phyloP scores from a whole-genome alignment of 2,797 vertebrate genomes.

The Pipistrellus nathusii region DNA sequence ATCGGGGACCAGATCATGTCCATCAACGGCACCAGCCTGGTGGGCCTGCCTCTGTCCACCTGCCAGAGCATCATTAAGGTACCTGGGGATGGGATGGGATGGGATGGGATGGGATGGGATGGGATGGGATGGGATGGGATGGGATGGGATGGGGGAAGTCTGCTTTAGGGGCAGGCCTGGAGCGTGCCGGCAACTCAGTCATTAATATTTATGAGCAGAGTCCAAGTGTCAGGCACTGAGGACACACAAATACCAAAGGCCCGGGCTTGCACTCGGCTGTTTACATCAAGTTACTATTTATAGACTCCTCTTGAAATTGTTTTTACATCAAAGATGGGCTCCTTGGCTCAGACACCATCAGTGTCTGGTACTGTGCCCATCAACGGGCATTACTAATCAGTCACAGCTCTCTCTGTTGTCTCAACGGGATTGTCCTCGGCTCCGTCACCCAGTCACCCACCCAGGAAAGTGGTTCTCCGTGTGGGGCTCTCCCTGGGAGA shows the following conservation, averaged over 20 bases:
- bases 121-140: no score
- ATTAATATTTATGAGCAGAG: not conserved
- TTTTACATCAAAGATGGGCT: not conserved
- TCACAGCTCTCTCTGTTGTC: not conserved
- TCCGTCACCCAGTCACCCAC: not conserved
- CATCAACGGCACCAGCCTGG: conserved; percentile 97
- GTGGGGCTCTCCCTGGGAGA: not conserved
- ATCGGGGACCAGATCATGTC: conserved; percentile 99
- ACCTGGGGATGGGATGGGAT: not conserved
- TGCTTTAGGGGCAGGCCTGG: not conserved
- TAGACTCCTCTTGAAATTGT: not conserved
- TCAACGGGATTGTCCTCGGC: not conserved
- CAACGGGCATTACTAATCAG: not conserved
- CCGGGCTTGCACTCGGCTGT: not conserved
- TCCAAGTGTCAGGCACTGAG: not conserved
- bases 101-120: no score
- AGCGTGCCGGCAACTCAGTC: not conserved
- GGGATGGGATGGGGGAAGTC: no score
- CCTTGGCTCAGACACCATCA: not conserved
- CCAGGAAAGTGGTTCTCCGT: not conserved
- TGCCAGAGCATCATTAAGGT: conserved; percentile 99
- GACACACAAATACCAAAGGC: not conserved
- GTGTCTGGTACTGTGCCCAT: not conserved
- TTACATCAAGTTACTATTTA: not conserved
- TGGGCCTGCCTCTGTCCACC: conserved; percentile 96